phyloP scores from a whole-genome alignment of 1,140 invertebrate genomes.

The Apis dorsata region DNA sequence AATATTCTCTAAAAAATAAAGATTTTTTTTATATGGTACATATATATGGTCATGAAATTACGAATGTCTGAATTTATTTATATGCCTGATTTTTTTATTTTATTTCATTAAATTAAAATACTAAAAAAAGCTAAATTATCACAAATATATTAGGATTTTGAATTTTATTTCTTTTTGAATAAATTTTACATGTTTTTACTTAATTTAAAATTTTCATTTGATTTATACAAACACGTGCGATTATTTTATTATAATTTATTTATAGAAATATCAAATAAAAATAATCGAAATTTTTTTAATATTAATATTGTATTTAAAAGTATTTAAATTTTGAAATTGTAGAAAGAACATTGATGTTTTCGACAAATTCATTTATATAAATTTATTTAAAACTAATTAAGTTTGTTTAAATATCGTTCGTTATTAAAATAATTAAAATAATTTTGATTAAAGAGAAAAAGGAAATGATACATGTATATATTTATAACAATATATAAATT shows the following conservation, averaged over 20 bases:
- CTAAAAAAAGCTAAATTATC: neutral
- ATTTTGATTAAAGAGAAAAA: too few relatives aligned
- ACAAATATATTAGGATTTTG: conserved; percentile 7
- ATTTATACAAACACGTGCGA: neutral
- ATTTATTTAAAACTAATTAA: too few relatives aligned
- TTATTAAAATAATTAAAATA: too few relatives aligned
- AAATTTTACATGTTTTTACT: neutral
- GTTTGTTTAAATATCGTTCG: too few relatives aligned
- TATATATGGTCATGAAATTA: neutral
- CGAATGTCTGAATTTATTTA: neutral
- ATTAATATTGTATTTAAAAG: neutral
- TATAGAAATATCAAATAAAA: neutral
- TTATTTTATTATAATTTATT: neutral
- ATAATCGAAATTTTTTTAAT: neutral
- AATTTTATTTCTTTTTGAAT: neutral
- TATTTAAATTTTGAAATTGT: neutral
- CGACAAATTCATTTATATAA: too few relatives aligned
- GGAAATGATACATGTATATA: too few relatives aligned
- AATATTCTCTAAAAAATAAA: neutral
- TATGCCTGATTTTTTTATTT: neutral
- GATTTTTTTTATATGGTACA: neutral
- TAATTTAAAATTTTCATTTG: too few relatives aligned
- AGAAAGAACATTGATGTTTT: neutral
- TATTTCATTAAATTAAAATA: neutral
- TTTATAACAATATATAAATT: too few relatives aligned